Conservation (phyloP, 2,888 invertebrate species). For the Drosophila robusta region DNA sequence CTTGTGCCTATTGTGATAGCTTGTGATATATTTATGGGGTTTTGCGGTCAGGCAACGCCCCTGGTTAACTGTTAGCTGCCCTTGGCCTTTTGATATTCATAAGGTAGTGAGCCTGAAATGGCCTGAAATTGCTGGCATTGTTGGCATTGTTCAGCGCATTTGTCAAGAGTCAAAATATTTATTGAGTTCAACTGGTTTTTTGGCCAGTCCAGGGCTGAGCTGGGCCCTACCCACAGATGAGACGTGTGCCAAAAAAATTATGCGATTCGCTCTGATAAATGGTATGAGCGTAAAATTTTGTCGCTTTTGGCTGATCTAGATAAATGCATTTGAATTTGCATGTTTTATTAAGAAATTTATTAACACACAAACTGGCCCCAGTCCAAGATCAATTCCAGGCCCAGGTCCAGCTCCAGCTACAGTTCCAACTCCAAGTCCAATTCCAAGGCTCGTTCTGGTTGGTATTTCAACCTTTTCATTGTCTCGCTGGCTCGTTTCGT, state of each 20-base stretch:
- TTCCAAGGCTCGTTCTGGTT: constrained; percentile 48
- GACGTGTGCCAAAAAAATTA: constrained; percentile 76
- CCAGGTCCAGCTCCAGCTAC: constrained; percentile 13
- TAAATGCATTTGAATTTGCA: constrained; percentile 82
- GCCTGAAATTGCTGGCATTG: constrained; percentile 30
- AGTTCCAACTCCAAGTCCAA: constrained; percentile 19
- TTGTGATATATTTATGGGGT: constrained; percentile 65
- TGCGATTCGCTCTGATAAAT: constrained; percentile 73
- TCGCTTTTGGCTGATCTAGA: constrained; percentile 82
- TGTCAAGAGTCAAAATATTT: constrained; percentile 82
- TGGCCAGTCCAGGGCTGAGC: constrained; percentile 12
- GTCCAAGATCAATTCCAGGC: constrained; percentile 30
- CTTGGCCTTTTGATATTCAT: constrained; percentile 23
- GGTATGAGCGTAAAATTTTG: constrained; percentile 77
- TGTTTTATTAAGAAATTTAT: constrained; percentile 81
- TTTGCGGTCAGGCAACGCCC: constrained; percentile 59
- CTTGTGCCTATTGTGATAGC: constrained; percentile 37
- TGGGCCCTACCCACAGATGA: constrained; percentile 52
- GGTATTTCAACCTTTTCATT: constrained; percentile 65
- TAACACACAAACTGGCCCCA: constrained; percentile 60
- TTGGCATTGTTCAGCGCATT: constrained; percentile 62
- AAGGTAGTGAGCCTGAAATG: constrained; percentile 18
- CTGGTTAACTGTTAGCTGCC: constrained; percentile 47
- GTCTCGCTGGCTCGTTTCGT: constrained; percentile 75
- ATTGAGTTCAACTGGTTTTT: constrained; percentile 78